A percentile compares a stretch with the other conserved stretches of the same genome.
These are phyloP conservation scores for Bothrops jararaca DNA, from an alignment of 2,113 vertebrate species.

Conservation along the genomic window DNA sequence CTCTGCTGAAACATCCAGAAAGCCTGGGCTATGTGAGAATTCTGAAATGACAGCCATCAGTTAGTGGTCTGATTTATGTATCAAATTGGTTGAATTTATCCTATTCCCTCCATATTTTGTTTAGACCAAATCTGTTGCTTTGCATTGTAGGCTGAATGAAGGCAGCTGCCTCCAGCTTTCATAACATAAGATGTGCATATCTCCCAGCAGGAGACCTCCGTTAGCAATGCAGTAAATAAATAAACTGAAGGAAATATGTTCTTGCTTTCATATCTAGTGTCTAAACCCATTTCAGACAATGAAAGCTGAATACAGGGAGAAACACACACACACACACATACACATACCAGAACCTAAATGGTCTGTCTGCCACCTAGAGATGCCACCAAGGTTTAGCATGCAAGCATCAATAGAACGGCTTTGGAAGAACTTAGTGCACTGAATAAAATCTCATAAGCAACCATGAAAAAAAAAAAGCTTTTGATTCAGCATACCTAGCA, in stretches of 20 bases:
- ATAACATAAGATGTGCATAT: neutral
- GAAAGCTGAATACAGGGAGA: neutral
- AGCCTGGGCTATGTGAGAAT: neutral
- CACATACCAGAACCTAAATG: neutral
- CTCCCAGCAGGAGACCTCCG: neutral
- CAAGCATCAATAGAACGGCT: neutral
- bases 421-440: neutral
- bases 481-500: neutral
- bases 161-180: neutral
- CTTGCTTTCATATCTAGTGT: conserved; percentile 26
- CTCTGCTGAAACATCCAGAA: neutral
- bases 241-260: conserved; percentile 25
- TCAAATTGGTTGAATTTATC: neutral
- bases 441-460: neutral
- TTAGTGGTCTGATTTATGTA: neutral
- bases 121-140: neutral
- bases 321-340: neutral
- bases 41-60: neutral
- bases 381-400: neutral
- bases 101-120: neutral
- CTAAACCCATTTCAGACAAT: conserved; percentile 6
- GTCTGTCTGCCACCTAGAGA: neutral
- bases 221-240: conserved; percentile 27
- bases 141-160: neutral
- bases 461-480: neutral